Evolutionary conservation across 2,888 invertebrate genomes (phyloP), one percentile per base, ranked within the genome.

Genomic region (Pheosia tremula): DNA sequence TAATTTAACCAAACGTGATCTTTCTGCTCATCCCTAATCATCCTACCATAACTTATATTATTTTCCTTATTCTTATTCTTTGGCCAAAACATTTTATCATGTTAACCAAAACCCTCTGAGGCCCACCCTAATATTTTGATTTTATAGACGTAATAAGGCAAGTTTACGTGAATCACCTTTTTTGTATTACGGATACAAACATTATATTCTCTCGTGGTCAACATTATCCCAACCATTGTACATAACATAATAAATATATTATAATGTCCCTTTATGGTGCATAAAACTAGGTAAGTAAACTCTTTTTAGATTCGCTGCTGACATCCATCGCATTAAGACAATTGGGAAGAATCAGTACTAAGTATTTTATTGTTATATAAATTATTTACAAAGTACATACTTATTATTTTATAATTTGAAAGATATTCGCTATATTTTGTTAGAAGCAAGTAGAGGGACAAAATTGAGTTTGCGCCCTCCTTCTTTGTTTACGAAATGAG

Each of bases 1-100:
- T 41, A 41, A 2, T 41, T 24, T 24, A 1, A 24, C 24, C 24
- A 24, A 24, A 24, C 24, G 24, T 24, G 24, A 24, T 24, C 61
- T 64, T 65, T 63, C 57, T 39, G 37, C 43, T 61, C 60, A 64
- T 66, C 64, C 57, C 54, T 49, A 43, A 61, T 64, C 59, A 64
- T 61, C 60, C 58, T 41, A n/a, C 53, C 56, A 61, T 37, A 60
- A 43, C 41, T 41, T 7, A 1, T 7, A 41, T 8, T 8, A 41
- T 39, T 57, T 61, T 58, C 41, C 36, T 60, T 62, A 53, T 58
- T 57, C 60, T 64, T 37, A 43, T 56, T 54, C 63, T 72, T 52
- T 11, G 41, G 5, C 6, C 7, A 56, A 56, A 66, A 62, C 45
- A 56, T 57, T 9, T 43, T 5, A 4, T 37, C n/a, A 1, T 60